Conservation (phyloP, 2,113 vertebrate genomes). For the Columba livia region DNA sequence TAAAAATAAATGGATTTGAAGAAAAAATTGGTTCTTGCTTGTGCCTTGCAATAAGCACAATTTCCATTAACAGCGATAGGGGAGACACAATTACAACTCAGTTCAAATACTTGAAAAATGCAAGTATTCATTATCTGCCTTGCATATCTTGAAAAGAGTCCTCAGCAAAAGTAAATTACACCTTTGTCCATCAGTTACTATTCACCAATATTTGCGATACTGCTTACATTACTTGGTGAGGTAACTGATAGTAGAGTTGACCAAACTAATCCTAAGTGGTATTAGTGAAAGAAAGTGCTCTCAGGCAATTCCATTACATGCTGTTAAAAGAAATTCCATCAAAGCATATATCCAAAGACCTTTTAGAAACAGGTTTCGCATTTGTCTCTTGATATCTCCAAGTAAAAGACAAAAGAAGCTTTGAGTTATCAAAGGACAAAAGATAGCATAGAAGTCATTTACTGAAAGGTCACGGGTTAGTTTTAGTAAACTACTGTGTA, state of each 20-base stretch:
- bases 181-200: not conserved
- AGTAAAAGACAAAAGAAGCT: not conserved
- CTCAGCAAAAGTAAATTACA: not conserved
- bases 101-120: not conserved
- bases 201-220: not conserved
- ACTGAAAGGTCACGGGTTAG: not conserved
- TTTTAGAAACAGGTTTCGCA: not conserved
- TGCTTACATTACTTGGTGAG: not conserved
- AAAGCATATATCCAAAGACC: not conserved
- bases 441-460: not conserved
- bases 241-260: not conserved
- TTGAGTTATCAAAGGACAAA: not conserved
- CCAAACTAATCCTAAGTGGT: not conserved
- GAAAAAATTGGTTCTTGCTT: not conserved
- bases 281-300: not conserved
- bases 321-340: constrained; percentile 16
- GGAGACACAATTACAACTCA: not conserved
- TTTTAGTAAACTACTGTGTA: not conserved
- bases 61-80: not conserved
- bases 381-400: not conserved
- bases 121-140: not conserved
- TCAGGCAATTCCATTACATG: not conserved
- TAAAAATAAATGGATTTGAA: not conserved
- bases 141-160: not conserved
- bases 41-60: not conserved